Conservation (phyloP, 2,888 invertebrate species). For the Galerucella nymphaeae region DNA sequence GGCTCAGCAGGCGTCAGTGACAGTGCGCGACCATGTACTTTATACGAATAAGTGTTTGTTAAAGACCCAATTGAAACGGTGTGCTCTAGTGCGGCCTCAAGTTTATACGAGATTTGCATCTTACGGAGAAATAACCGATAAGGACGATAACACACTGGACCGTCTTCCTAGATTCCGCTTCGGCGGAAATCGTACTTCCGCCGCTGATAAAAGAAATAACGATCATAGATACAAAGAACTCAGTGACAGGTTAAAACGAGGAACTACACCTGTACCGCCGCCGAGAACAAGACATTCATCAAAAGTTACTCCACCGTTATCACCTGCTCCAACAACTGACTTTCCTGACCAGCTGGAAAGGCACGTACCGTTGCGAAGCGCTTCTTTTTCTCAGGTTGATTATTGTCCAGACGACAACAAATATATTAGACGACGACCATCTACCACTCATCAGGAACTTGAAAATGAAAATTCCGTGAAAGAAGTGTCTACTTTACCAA, state of each 20-base stretch:
- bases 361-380: slow-evolving; percentile 78
- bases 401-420: slow-evolving; percentile 74
- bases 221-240: slow-evolving; percentile 80
- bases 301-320: slow-evolving; percentile 51
- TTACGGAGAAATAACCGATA: slow-evolving; percentile 57
- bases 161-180: slow-evolving; percentile 83
- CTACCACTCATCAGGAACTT: slow-evolving; percentile 47
- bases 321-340: slow-evolving; percentile 51
- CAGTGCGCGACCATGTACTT: slow-evolving; percentile 62
- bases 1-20: slow-evolving; percentile 57
- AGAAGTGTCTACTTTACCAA: slow-evolving; percentile 61
- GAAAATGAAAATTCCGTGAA: slow-evolving; percentile 44
- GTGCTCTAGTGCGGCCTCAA: slow-evolving; percentile 62
- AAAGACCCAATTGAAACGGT: slow-evolving; percentile 61
- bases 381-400: slow-evolving; percentile 90
- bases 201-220: slow-evolving; percentile 68
- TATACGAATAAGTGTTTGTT: slow-evolving; percentile 59
- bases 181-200: slow-evolving; percentile 67
- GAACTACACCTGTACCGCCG: slow-evolving; percentile 58
- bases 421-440: slow-evolving; percentile 66
- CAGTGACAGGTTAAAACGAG: slow-evolving; percentile 80
- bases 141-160: slow-evolving; percentile 76
- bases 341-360: slow-evolving; percentile 41
- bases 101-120: slow-evolving; percentile 60
- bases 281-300: slow-evolving; percentile 58